phyloP scores from a whole-genome alignment of 2,888 invertebrate genomes.

The Hemicrepidius hirtus region DNA sequence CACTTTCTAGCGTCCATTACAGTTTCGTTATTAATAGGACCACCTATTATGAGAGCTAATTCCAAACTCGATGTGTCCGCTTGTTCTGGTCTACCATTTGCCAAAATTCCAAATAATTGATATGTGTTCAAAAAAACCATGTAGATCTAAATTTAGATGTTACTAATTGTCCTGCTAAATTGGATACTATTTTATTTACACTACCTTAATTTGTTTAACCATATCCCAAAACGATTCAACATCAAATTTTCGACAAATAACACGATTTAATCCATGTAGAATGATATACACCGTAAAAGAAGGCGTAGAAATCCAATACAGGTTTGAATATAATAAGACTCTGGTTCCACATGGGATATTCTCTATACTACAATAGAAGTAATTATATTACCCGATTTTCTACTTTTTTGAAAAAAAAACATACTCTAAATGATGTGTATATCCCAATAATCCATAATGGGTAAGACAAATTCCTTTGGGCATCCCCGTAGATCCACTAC shows the following conservation, averaged over 20 bases:
- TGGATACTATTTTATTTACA: neutral
- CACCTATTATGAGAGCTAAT: neutral
- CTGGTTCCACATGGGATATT: slow-evolving; percentile 33
- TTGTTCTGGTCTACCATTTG: neutral
- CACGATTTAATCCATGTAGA: neutral
- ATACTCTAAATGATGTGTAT: slow-evolving; percentile 18
- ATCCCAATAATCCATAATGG: slow-evolving; percentile 44
- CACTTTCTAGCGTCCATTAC: neutral
- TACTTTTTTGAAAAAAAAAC: too few species aligned
- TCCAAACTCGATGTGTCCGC: neutral
- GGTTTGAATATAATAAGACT: slow-evolving; percentile 55
- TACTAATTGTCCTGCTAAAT: neutral
- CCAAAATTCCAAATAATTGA: neutral
- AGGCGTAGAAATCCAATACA: slow-evolving; percentile 54
- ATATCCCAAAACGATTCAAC: neutral
- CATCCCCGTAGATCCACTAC: slow-evolving; percentile 60
- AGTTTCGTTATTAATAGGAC: neutral
- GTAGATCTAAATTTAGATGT: neutral
- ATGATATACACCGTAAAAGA: neutral
- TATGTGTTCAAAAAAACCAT: slow-evolving; percentile 56
- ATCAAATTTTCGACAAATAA: neutral
- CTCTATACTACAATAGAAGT: neutral
- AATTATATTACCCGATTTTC: neutral
- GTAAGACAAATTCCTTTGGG: slow-evolving; percentile 58
- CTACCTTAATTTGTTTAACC: neutral